Conservation (phyloP, 2,888 invertebrate genomes). For the Ophion ventricosus region DNA sequence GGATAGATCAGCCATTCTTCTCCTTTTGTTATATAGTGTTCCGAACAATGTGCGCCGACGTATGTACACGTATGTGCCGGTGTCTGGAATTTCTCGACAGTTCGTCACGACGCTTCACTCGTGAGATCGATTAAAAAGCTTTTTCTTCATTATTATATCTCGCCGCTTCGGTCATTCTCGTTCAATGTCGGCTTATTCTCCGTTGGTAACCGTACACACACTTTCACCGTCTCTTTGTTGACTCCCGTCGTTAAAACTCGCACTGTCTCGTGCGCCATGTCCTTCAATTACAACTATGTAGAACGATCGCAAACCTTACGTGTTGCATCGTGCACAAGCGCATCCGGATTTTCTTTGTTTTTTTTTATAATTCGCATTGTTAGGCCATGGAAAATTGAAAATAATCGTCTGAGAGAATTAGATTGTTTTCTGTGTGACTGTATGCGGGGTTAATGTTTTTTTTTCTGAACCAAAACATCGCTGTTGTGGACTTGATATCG, state of each 20-base stretch:
- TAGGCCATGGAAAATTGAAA: neutral
- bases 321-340: neutral
- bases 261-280: neutral
- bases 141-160: neutral
- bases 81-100: constrained; percentile 3
- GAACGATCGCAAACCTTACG: neutral
- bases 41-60: neutral
- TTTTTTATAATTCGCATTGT: neutral
- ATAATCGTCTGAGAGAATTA: neutral
- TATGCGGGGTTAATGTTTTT: neutral
- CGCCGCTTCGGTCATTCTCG: constrained; percentile 11
- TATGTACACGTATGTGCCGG: neutral
- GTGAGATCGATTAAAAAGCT: constrained; percentile 14
- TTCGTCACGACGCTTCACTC: neutral
- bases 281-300: neutral
- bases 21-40: constrained; percentile 2
- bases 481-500: neutral
- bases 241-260: constrained; percentile 8
- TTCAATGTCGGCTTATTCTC: neutral
- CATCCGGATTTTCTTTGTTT: neutral
- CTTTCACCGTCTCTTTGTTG: constrained; percentile 7
- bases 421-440: neutral
- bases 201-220: neutral
- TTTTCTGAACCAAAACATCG: neutral
- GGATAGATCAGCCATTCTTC: constrained; percentile 16